Conservation (phyloP, 2,797 vertebrate genomes). For the Loris lydekkerianus region DNA sequence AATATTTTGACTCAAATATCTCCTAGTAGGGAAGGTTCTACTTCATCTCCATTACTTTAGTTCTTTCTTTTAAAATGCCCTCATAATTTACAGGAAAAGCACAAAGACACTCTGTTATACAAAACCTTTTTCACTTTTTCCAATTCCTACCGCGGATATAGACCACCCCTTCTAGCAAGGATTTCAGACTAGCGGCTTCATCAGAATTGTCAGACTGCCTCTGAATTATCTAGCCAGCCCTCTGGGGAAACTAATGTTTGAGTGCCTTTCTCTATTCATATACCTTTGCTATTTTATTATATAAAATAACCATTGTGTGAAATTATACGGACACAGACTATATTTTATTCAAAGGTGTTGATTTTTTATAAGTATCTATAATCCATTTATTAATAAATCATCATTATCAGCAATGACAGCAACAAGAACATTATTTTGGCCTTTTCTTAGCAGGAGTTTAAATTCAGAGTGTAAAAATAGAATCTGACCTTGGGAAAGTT, state of each 20-base stretch:
- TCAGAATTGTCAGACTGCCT: not conserved
- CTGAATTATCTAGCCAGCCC: not conserved
- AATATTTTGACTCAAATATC: not conserved
- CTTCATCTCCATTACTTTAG: not conserved
- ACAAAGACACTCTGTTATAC: rapidly evolving
- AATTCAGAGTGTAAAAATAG: not conserved
- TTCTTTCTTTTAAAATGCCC: not conserved
- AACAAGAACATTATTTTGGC: not conserved
- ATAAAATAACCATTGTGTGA: not conserved
- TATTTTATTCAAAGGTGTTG: not conserved
- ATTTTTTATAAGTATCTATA: not conserved
- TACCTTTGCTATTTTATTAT: not conserved
- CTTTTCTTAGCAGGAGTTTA: not conserved
- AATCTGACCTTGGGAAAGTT: not conserved
- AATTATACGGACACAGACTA: not conserved
- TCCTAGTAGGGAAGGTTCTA: not conserved
- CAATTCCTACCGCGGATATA: rapidly evolving
- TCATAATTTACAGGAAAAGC: not conserved
- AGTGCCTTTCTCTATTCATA: not conserved
- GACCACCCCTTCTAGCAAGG: not conserved
- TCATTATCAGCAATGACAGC: not conserved
- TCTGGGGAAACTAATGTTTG: not conserved
- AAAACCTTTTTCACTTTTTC: not conserved
- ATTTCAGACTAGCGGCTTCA: no score
- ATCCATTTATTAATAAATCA: not conserved